Conservation (phyloP, 37 sponge, comb jelly and placozoan genomes). For the Hormiphora californensis region DNA sequence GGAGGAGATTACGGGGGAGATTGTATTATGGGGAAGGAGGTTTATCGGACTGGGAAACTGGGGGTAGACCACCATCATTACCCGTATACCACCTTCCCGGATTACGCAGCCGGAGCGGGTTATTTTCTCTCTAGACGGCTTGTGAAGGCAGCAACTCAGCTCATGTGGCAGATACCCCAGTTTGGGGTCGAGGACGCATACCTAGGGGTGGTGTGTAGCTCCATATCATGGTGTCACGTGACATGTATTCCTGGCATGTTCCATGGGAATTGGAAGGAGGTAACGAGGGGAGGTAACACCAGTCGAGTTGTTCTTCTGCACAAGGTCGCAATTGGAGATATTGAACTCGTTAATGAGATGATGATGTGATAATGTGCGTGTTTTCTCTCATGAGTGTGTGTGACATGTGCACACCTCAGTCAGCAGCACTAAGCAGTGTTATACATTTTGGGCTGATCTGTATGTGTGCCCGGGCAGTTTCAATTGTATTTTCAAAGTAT, state of each 20-base stretch:
- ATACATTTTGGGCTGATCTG: no score
- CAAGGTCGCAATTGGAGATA: neutral
- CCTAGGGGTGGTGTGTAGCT: slow-evolving; percentile 1
- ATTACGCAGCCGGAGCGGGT: slow-evolving; percentile 43
- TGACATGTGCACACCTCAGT: no score
- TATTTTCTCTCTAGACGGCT: neutral
- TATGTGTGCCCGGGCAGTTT: no score
- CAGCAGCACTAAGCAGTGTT: no score
- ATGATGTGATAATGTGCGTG: no score
- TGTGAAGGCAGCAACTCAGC: neutral
- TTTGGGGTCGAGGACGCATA: slow-evolving; percentile 32
- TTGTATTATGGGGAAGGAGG: neutral
- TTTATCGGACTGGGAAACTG: neutral
- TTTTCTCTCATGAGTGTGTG: no score
- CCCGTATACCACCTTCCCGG: slow-evolving; percentile 14
- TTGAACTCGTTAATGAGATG: neutral
- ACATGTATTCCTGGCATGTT: neutral
- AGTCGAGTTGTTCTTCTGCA: neutral
- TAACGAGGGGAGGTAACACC: neutral
- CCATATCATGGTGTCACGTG: neutral
- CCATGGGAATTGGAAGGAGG: slow-evolving; percentile 11
- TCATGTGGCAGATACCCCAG: neutral
- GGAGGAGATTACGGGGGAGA: slow-evolving; percentile 6
- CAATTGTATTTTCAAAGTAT: no score
- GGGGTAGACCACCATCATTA: neutral